Evolutionary conservation across 2,888 invertebrate genomes (phyloP), one percentile per base, ranked within the genome.

Genomic region (Orthosia gracilis): DNA sequence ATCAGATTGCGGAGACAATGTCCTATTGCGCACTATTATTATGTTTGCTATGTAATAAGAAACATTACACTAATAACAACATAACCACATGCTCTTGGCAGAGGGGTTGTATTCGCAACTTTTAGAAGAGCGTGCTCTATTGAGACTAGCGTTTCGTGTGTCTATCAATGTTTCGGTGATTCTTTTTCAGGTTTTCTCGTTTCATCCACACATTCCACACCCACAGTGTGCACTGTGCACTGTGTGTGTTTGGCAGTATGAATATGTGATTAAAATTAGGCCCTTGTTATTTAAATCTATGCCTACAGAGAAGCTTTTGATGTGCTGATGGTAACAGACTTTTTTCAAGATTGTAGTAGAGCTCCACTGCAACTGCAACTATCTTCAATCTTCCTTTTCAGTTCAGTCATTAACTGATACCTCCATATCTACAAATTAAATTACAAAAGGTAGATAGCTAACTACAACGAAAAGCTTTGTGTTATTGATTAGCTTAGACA

Each of bases 1-100:
- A 80, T 84, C 84, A 81, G 79, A 83, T 86, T 84, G 82, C 73
- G 80, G 76, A 85, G 84, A 87, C 87, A 85, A 86, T 86, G 83
- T 83, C 79, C 85, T 84, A 85, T 84, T 83, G 82, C 68, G 75
- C n/a, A 47, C 82, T 79, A 72, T 67, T 55, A 76, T 85, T 84
- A 80, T 85, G 80, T 67, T 69, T 72, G 76, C 57, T 67, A 72
- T 57, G 59, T 49, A 47, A 52, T 64, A 61, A 55, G 59, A 18
- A 67, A 57, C 31, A 57, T 50, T 62, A 66, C 18, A 62, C 50
- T 55, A 79, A 71, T 17, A 58, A 57, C 45, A 47, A 69, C 15
- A n/a, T 15, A 15, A 21, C 23, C 17, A 47, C 26, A 59, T 17
- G 21, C 15, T 47, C 23, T 55, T 64, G 26, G 59, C 21, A 47